Percentiles rank a stretch among this genome's conserved stretches.
Conservation (phyloP, 2,888 invertebrate species). For the Eupithecia exiguata region DNA sequence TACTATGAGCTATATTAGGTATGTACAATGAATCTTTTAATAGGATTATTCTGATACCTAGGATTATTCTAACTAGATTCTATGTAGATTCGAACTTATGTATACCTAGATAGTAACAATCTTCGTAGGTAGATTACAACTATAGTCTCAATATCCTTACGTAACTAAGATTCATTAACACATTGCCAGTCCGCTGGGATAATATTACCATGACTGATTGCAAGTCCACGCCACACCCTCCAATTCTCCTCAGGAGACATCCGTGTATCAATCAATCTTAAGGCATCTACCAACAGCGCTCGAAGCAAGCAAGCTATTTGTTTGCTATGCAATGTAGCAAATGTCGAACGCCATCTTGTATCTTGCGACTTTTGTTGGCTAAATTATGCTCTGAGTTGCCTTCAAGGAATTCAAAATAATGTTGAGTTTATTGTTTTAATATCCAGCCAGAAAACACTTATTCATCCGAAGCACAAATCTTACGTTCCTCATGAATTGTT, state of each 20-base stretch:
- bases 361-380: neutral
- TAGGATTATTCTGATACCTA: neutral
- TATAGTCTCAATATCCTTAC: neutral
- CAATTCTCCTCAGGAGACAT: neutral
- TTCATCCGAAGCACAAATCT: neutral
- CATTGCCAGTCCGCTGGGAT: neutral
- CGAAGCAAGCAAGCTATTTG: neutral
- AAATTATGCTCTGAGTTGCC: neutral
- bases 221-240: neutral
- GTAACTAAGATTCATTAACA: neutral
- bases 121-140: neutral
- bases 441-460: neutral
- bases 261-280: conserved; percentile 4
- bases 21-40: neutral
- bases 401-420: neutral
- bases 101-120: neutral
- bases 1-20: neutral
- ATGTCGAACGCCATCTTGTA: neutral
- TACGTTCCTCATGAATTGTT: neutral
- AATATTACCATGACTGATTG: conserved; percentile 8
- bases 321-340: neutral
- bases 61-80: neutral
- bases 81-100: neutral
- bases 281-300: neutral
- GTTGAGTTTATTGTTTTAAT: neutral